Conservation (phyloP, 1,140 invertebrate genomes). For the Drosophila pectinifera region DNA sequence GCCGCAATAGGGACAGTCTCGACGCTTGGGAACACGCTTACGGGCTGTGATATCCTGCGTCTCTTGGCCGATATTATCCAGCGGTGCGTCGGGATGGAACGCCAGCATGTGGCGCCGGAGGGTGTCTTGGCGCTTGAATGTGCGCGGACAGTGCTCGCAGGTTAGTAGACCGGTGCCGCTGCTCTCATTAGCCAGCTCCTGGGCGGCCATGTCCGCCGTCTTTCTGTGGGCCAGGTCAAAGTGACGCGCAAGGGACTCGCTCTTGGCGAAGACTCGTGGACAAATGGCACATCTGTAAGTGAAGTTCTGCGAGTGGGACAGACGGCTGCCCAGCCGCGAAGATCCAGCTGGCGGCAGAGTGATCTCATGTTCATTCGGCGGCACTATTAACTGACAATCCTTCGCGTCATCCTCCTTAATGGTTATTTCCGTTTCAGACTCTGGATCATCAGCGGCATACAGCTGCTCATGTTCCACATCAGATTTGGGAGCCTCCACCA, state of each 20-base stretch:
- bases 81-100: slow-evolving; percentile 54
- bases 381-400: too few relatives aligned
- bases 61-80: background rate
- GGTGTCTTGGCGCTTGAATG: slow-evolving; percentile 86
- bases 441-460: background rate
- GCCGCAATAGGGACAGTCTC: slow-evolving; percentile 86
- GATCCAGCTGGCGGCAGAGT: slow-evolving; percentile 2
- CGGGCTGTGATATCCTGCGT: background rate
- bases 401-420: background rate
- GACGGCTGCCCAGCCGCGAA: slow-evolving; percentile 50
- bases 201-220: slow-evolving; percentile 50
- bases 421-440: background rate
- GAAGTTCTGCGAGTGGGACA: slow-evolving; percentile 37
- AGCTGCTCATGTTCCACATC: background rate
- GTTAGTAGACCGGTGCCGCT: slow-evolving; percentile 67
- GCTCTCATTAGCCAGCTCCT: slow-evolving; percentile 81
- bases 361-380: slow-evolving; percentile 2
- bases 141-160: slow-evolving; percentile 86
- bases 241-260: slow-evolving; percentile 54
- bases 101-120: slow-evolving; percentile 63
- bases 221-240: slow-evolving; percentile 51
- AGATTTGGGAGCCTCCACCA: background rate
- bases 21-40: slow-evolving; percentile 59
- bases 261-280: slow-evolving; percentile 64
- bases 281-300: slow-evolving; percentile 58